Conservation (phyloP, 1,140 invertebrate genomes). For the Rhynchophorus ferrugineus region DNA sequence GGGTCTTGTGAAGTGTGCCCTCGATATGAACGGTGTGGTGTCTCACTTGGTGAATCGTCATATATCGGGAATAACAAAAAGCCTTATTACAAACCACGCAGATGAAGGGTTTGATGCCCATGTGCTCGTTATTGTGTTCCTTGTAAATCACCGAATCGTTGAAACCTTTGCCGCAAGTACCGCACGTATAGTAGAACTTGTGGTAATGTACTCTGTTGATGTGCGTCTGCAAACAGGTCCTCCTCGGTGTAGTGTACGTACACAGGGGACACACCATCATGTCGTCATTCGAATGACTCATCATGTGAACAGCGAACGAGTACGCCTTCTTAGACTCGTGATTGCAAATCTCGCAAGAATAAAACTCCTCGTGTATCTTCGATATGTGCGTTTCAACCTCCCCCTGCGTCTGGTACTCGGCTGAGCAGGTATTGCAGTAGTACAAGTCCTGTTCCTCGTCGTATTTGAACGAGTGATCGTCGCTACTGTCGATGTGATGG, state of each 20-base stretch:
- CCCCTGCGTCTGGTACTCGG: constrained; percentile 20
- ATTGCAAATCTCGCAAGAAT: constrained; percentile 26
- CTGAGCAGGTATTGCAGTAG: constrained; percentile 28
- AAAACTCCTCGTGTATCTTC: constrained; percentile 36
- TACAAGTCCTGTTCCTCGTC: constrained; percentile 27
- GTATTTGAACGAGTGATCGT: constrained; percentile 24
- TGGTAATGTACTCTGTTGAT: constrained; percentile 33
- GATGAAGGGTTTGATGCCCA: constrained; percentile 57
- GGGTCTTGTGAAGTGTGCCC: constrained; percentile 29
- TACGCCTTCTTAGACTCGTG: constrained; percentile 27
- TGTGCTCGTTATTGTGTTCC: constrained; percentile 58
- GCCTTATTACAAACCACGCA: constrained; percentile 56
- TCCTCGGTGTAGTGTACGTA: constrained; percentile 25
- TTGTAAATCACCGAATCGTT: constrained; percentile 30
- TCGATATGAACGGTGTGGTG: constrained; percentile 41
- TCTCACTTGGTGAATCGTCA: constrained; percentile 37
- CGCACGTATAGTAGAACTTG: constrained; percentile 43
- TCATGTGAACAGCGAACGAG: constrained; percentile 28
- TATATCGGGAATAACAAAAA: constrained; percentile 42
- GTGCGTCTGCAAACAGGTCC: constrained; percentile 28
- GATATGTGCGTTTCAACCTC: constrained; percentile 29
- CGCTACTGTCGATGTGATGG: constrained; percentile 11
- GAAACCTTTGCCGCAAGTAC: constrained; percentile 47
- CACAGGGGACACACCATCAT: constrained; percentile 30
- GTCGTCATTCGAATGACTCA: constrained; percentile 21